phyloP scores from a whole-genome alignment of 1,140 invertebrate genomes.

The Lepidurus couesii region DNA sequence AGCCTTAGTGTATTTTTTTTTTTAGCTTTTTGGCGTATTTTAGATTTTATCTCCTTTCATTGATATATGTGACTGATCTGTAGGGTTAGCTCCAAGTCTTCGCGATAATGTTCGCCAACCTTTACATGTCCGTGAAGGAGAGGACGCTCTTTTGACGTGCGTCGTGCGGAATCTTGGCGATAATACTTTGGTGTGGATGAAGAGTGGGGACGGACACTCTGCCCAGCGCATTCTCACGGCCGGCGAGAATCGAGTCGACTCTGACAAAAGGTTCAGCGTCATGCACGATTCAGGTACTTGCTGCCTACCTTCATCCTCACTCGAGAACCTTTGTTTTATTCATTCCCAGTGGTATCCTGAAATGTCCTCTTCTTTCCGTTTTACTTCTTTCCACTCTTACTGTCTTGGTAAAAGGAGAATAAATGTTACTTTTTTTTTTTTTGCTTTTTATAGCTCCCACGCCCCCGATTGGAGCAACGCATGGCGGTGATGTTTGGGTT shows the following conservation, averaged over 20 bases:
- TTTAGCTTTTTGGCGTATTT: background rate
- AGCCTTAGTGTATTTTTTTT: background rate
- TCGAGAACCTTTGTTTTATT: background rate
- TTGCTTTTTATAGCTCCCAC: background rate
- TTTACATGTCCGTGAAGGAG: slow-evolving; percentile 55
- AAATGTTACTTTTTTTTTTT: background rate
- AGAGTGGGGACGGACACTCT: slow-evolving; percentile 52
- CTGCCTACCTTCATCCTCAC: background rate
- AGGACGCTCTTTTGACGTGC: slow-evolving; percentile 67
- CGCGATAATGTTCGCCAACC: slow-evolving; percentile 41
- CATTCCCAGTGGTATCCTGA: background rate
- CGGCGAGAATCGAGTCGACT: slow-evolving; percentile 61
- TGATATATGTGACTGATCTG: background rate
- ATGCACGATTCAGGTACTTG: slow-evolving; percentile 63
- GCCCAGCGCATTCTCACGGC: slow-evolving; percentile 59
- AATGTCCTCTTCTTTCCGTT: background rate
- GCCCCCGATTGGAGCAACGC: slow-evolving; percentile 25
- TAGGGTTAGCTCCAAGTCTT: slow-evolving; percentile 35
- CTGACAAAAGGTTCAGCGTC: slow-evolving; percentile 60
- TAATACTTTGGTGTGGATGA: slow-evolving; percentile 64
- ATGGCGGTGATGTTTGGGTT: slow-evolving; percentile 70
- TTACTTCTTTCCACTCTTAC: background rate
- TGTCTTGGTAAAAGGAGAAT: slow-evolving; percentile 1
- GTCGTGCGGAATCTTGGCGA: slow-evolving; percentile 61
- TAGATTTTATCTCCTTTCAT: background rate